Base-by-base conservation (phyloP, 2,113 vertebrate species). In the Mastomys natalensis region DNA sequence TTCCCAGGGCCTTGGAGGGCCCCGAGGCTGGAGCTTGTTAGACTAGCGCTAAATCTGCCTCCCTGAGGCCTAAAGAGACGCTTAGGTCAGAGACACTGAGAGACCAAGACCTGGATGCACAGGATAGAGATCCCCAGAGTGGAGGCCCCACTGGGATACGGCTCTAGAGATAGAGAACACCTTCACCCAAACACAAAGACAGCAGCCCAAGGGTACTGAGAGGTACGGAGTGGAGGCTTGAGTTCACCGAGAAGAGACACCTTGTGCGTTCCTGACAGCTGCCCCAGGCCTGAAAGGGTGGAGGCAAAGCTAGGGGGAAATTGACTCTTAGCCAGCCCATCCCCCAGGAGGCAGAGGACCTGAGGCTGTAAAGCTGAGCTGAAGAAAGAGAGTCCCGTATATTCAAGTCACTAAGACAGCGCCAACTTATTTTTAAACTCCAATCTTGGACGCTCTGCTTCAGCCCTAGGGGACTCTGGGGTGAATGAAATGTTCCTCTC, bases 371-470 rank as follows among this genome's bases (percentile, higher is more conserved):
- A 93, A 80, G 82, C 21, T 15, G 43, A 89, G 48, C 85, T 66
- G 53, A 66, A 77, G 62, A 95, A 92, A 77, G 72, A 94, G 91
- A 76, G 64, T 78, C 87, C 80, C 40, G 40, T 7, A 64, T 24
- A 43, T 22, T 76, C 86, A n/a, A 68, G 76, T 17, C 91, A 72
- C 70, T 64, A 86, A 89, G 90, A 86, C 90, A 95, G 90, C 77
- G 60, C 60, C 68, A 85, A 81, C 90, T 97, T 97, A 97, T 97
- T 97, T 98, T 97, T 97, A 96, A 97, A 95, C 96, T 97, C 95
- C 91, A 68, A 89, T 97, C 97, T 97, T 95, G 95, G 98, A 92
- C 21, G 1, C 2, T 11, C 76, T 87, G 72, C 90, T 70, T 94
- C 73, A 96, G 95, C 95, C 97, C 93, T 97, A 78, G 93, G 97